Evolutionary conservation across 2,113 vertebrate species (phyloP).

Genomic region (Aspidoscelis tigris): DNA sequence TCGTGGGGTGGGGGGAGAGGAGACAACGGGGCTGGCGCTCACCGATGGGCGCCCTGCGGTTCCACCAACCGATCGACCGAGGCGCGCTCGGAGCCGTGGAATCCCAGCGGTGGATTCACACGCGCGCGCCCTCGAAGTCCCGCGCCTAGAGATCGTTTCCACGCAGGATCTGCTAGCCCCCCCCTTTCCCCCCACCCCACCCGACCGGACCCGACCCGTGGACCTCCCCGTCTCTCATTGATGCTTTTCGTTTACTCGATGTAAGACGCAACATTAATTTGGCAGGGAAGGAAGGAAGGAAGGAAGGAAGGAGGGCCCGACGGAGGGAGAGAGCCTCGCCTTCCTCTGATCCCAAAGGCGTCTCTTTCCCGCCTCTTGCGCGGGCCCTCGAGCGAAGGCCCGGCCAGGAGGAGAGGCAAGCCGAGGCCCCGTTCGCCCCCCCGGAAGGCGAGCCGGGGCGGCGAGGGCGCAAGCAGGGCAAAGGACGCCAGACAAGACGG

Average conservation of each 20-base stretch:
- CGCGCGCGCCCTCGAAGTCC: conserved; percentile 17
- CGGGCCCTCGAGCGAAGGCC: too few species aligned
- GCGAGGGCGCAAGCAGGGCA: conserved; percentile 28
- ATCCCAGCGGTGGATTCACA: background rate
- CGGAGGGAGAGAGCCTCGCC: too few species aligned
- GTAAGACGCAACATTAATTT: conserved; percentile 70
- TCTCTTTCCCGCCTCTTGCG: too few species aligned
- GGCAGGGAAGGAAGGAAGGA: conserved; percentile 41
- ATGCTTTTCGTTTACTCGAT: conserved; percentile 74
- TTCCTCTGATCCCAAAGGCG: too few species aligned
- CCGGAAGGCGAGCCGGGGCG: conserved; percentile 66
- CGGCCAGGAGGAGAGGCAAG: too few species aligned
- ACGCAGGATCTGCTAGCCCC: conserved; percentile 61
- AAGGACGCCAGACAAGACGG: conserved; percentile 16
- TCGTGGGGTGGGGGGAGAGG: conserved; percentile 16
- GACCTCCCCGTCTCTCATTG: conserved; percentile 57
- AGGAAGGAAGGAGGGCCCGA: too few species aligned
- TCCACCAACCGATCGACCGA: conserved; percentile 62
- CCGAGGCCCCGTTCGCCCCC: too few species aligned
- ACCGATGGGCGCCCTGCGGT: conserved; percentile 51
- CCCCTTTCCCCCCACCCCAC: conserved; percentile 24
- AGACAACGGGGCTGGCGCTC: conserved; percentile 52
- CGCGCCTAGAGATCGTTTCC: conserved; percentile 49
- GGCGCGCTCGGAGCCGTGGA: conserved; percentile 44
- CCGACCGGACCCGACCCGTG: too few species aligned